Evolutionary conservation across 2,113 vertebrate genomes (phyloP).

Genomic region (Xenus cinereus): DNA sequence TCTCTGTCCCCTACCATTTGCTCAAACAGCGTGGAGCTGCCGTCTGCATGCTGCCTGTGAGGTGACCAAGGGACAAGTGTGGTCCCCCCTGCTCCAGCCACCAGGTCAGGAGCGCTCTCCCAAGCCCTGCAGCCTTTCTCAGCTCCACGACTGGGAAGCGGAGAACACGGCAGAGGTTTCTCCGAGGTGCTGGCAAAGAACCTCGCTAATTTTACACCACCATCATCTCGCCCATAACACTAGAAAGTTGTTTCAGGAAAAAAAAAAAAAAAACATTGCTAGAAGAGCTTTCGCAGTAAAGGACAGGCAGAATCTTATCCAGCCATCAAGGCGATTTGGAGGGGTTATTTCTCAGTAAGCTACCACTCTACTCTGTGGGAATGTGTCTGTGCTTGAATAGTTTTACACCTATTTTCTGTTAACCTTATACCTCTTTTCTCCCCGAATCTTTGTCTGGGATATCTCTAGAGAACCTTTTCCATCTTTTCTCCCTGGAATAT

Average conservation of each 20-base stretch:
- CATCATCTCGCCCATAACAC: neutral
- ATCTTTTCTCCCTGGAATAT: neutral
- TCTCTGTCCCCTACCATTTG: neutral
- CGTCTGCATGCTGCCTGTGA: fast-evolving
- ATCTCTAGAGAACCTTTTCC: neutral
- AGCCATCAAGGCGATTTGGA: neutral
- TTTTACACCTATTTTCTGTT: neutral
- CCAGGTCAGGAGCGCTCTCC: fast-evolving
- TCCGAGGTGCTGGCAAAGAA: neutral
- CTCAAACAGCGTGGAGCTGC: fast-evolving
- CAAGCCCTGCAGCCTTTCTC: neutral
- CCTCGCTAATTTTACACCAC: neutral
- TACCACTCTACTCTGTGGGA: neutral
- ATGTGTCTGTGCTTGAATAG: neutral
- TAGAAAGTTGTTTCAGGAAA: neutral
- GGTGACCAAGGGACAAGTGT: neutral
- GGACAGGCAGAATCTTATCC: neutral
- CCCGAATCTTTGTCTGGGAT: neutral
- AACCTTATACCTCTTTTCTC: neutral
- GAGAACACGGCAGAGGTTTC: neutral
- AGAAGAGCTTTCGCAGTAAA: neutral
- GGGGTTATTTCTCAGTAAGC: neutral
- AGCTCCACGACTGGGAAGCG: fast-evolving
- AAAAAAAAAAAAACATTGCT: neutral
- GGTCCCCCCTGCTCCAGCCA: fast-evolving